Conservation (phyloP, 2,888 invertebrate species). For the Ophonus ardosiacus region DNA sequence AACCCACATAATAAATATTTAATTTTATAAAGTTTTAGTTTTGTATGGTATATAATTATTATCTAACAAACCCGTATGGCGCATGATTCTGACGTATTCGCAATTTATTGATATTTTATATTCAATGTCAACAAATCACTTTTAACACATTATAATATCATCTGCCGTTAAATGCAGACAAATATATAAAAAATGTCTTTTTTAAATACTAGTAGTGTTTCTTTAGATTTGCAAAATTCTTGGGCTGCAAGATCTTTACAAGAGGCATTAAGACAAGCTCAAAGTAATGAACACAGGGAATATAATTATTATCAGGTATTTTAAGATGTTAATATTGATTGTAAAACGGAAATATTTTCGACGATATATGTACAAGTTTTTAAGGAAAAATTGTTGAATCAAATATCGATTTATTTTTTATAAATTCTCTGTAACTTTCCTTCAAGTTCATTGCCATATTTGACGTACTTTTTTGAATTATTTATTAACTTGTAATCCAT, state of each 20-base stretch:
- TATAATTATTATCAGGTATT: slow-evolving; percentile 45
- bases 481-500: no score
- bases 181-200: slow-evolving; percentile 69
- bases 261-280: slow-evolving; percentile 75
- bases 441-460: not conserved
- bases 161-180: not conserved
- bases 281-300: slow-evolving; percentile 68
- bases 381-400: not conserved
- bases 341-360: no score
- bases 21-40: not conserved
- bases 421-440: not conserved
- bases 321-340: not conserved
- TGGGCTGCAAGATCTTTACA: slow-evolving; percentile 80
- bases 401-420: slow-evolving; percentile 2
- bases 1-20: not conserved
- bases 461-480: not conserved
- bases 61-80: not conserved
- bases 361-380: no score
- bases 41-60: not conserved
- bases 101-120: not conserved
- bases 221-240: slow-evolving; percentile 78
- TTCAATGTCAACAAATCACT: slow-evolving; percentile 59
- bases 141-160: not conserved
- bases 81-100: not conserved
- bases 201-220: slow-evolving; percentile 74